A percentile compares a stretch with the other conserved stretches of the same genome.
Conservation (phyloP, 2,113 vertebrate genomes). For the Propithecus coquereli region DNA sequence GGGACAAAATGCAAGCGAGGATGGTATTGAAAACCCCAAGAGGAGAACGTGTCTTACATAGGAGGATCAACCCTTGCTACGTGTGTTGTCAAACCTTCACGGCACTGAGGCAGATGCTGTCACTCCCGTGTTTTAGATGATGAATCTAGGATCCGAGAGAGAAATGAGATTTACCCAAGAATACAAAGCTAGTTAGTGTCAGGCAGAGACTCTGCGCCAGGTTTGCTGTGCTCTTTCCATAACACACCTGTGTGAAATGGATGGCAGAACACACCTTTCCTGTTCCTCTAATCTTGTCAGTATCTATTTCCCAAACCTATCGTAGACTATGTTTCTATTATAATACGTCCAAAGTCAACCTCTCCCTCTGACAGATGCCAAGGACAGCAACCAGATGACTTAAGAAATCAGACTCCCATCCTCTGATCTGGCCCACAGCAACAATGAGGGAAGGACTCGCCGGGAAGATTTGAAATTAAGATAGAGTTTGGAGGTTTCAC, state of each 20-base stretch:
- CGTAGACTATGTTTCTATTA: background rate
- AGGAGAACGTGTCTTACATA: background rate
- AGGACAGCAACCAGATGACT: background rate
- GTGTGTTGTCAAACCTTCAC: background rate
- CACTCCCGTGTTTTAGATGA: background rate
- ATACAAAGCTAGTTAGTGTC: background rate
- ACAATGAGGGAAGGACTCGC: background rate
- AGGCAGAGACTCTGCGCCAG: slow-evolving; percentile 15
- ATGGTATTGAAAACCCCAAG: background rate
- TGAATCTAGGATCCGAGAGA: background rate
- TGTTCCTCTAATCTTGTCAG: background rate
- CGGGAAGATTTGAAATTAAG: background rate
- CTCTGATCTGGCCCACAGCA: background rate
- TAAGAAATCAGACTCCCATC: background rate
- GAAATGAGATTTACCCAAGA: background rate
- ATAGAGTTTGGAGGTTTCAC: background rate
- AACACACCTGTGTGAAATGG: slow-evolving; percentile 39
- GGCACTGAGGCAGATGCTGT: background rate
- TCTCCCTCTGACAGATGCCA: slow-evolving; percentile 40
- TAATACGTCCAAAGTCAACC: slow-evolving; percentile 49
- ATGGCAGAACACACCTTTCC: background rate
- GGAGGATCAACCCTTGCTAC: background rate
- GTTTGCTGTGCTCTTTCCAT: background rate
- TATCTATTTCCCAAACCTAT: background rate
- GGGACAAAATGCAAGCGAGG: background rate